These are phyloP conservation scores for Dryas iulia DNA, from an alignment of 1,140 invertebrate species.

Conservation along the genomic window DNA sequence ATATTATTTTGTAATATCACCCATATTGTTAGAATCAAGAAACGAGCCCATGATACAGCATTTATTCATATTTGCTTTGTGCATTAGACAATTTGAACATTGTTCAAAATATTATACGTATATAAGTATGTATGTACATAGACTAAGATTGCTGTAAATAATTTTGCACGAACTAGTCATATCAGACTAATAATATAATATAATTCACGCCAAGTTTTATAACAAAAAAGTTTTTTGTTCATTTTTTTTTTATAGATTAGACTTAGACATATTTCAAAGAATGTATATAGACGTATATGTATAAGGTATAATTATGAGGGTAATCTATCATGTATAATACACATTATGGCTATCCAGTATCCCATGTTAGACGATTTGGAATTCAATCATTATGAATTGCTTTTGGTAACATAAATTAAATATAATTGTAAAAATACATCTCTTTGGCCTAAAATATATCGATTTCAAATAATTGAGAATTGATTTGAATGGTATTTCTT, in stretches of 20 bases:
- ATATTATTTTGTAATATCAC: no score
- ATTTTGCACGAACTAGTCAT: slow-evolving; percentile 66
- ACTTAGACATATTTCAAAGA: neutral
- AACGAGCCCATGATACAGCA: neutral
- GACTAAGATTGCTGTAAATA: slow-evolving; percentile 57
- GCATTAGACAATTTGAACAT: neutral
- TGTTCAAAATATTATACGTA: neutral
- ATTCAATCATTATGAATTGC: neutral
- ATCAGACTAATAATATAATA: slow-evolving; percentile 43
- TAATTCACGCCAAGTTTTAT: slow-evolving; percentile 24
- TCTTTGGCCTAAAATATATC: neutral
- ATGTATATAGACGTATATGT: neutral
- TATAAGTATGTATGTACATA: slow-evolving; percentile 20
- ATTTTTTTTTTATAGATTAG: neutral
- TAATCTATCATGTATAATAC: neutral
- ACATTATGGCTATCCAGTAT: neutral
- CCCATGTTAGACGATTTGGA: neutral
- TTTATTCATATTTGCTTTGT: neutral
- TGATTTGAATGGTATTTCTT: neutral
- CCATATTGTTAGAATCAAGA: neutral
- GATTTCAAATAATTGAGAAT: neutral
- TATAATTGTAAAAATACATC: neutral
- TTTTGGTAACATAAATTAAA: neutral
- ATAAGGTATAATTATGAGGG: neutral
- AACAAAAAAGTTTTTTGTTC: neutral